Conservation (phyloP, 2,888 invertebrate species). For the Pteria penguin region DNA sequence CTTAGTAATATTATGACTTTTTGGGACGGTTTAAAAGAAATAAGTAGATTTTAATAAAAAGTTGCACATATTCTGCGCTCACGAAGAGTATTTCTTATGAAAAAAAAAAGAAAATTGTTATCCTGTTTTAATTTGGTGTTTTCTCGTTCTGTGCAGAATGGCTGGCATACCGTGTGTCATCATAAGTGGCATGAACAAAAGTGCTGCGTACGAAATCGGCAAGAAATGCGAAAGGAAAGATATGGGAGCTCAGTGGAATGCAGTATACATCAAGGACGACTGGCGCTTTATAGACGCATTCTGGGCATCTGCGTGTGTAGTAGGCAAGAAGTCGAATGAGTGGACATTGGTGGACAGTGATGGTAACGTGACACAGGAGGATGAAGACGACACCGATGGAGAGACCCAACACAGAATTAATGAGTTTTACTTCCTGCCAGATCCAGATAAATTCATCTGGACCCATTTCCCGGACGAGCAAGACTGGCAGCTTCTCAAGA, state of each 20-base stretch:
- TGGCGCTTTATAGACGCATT: constrained; percentile 77
- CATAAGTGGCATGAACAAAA: constrained; percentile 78
- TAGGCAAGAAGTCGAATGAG: constrained; percentile 70
- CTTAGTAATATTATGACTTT: too few relatives aligned
- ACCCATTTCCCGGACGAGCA: constrained; percentile 76
- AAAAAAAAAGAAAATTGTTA: too few relatives aligned
- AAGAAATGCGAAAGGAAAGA: constrained; percentile 65
- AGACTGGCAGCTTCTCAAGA: constrained; percentile 74
- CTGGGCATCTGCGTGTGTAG: constrained; percentile 77
- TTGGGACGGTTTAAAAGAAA: too few relatives aligned
- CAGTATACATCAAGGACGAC: constrained; percentile 72
- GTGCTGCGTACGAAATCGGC: constrained; percentile 77
- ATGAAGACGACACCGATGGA: constrained; percentile 63
- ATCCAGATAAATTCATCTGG: constrained; percentile 75
- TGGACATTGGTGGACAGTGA: constrained; percentile 74
- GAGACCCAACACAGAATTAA: constrained; percentile 75
- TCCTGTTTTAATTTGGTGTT: too few relatives aligned
- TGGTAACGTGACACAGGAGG: constrained; percentile 66
- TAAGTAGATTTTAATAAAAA: neutral
- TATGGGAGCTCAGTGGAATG: constrained; percentile 79
- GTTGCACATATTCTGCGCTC: neutral
- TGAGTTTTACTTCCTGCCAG: constrained; percentile 78
- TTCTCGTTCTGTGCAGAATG: constrained; percentile 62
- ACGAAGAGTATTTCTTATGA: neutral
- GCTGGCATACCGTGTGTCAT: constrained; percentile 75